phyloP scores from a whole-genome alignment of 2,888 invertebrate species.

The Ptilodon capucinus region DNA sequence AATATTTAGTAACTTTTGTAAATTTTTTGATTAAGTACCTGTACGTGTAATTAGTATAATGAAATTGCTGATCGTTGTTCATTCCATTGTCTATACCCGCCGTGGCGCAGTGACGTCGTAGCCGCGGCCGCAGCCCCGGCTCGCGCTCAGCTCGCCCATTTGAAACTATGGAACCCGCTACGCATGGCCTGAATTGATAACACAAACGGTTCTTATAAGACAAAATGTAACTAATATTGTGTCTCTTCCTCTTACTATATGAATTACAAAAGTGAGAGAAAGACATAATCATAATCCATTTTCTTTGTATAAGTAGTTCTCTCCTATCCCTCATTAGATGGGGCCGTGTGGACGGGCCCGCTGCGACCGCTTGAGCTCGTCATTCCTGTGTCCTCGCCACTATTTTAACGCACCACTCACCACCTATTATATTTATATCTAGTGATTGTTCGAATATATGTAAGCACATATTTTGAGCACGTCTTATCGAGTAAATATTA shows the following conservation, averaged over 20 bases:
- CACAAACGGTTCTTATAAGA: too few relatives aligned
- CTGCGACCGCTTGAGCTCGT: slow-evolving; percentile 19
- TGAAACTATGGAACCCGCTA: slow-evolving; percentile 7
- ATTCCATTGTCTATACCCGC: slow-evolving; percentile 28
- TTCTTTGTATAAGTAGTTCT: too few relatives aligned
- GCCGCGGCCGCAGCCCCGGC: too few relatives aligned
- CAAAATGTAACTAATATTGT: too few relatives aligned
- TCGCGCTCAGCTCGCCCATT: slow-evolving; percentile 14
- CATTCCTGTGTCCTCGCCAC: slow-evolving; percentile 40
- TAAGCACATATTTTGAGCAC: slow-evolving; percentile 67
- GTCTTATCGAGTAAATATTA: slow-evolving; percentile 60
- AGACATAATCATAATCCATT: too few relatives aligned
- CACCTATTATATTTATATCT: slow-evolving; percentile 48
- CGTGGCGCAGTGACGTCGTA: too few relatives aligned
- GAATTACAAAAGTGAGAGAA: too few relatives aligned
- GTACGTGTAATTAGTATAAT: slow-evolving; percentile 64
- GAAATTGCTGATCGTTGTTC: slow-evolving; percentile 58
- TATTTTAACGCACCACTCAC: slow-evolving; percentile 55
- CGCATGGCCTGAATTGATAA: too few relatives aligned
- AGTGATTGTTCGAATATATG: slow-evolving; percentile 57
- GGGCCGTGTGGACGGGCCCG: too few relatives aligned
- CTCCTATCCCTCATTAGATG: too few relatives aligned
- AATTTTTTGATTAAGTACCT: slow-evolving; percentile 65
- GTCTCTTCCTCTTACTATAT: too few relatives aligned
- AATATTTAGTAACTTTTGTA: slow-evolving; percentile 71